Base-by-base conservation (phyloP, 2,797 vertebrate genomes). In the Atherinosoma microstoma region DNA sequence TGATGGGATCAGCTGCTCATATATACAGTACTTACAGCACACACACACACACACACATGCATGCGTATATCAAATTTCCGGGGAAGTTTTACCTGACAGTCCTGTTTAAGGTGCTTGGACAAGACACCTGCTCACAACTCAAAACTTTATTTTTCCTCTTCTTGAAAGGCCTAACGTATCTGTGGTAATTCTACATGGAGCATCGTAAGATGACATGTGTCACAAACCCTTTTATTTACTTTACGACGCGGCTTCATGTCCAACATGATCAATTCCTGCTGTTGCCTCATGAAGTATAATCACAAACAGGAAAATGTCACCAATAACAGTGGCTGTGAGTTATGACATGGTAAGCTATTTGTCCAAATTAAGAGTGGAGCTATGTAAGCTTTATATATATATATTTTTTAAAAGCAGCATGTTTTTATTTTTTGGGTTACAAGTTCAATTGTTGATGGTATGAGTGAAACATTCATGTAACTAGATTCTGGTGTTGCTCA, bases 1-100 rank as follows among this genome's bases (percentile, higher is more conserved):
- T 63, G 54, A 78, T 70, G 69, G 79, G 47, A 76, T 80, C 58
- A 70, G 35, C 49, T 75, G 54, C 72, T 76, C 73, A 56, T 62
- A 51, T 51, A 29, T 59, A 47, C 54, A 11, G 29, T 27, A 27
- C 24, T 27, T 27, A 27, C 24, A 27, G 2, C 24, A 27, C 24
- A 27, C 24, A 27, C 24, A 27, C n/a, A 53, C 58, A 56, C 59
- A 54, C 35, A 59, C 32, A 47, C 8, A 15, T 15, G 36, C 13
- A 20, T 6, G n/a, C 15, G 34, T 3, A 3, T 29, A 64, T 82
- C 35, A 0, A 35, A 53, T 76, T 67, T 78, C 70, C 83, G 18
- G 24, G 56, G 20, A 32, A 16, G 6, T 69, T 20, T 35, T 71
- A 16, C 24, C 24, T 53, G 63, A 62, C 45, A 63, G 64, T 1